Evolutionary conservation across 2,113 vertebrate species (phyloP), one percentile per base, ranked within the genome.

Genomic region (Ardeotis arabs): DNA sequence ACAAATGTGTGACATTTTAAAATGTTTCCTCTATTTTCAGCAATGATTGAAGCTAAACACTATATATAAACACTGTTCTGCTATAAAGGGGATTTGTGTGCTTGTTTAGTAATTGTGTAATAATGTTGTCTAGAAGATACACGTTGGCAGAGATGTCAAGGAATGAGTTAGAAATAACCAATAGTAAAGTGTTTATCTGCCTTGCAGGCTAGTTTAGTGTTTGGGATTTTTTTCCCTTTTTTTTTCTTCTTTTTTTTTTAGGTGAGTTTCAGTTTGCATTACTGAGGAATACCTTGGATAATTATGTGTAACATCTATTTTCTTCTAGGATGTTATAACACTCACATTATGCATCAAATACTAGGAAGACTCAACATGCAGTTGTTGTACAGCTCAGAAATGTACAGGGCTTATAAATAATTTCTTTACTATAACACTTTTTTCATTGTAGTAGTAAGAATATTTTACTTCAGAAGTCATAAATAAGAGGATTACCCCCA

Each of bases 91-190:
- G 6, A 50, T 53, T 52, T 59, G 76, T 11, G 6, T 85, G 52
- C 79, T 72, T 87, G n/a, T 53, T 70, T 83, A 77, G 25, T 47
- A 90, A 76, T 95, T 90, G 13, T 49, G 25, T 86, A 67, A 78
- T 76, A 74, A 92, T 77, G 24, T 60, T 72, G 84, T 74, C n/a
- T 58, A 50, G 17, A 84, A 89, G 59, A 70, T 41, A 22, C 25
- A 29, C 15, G 60, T 82, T 93, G 70, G 79, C n/a, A 60, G 67
- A 58, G 37, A 35, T 92, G 80, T 89, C 25, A 87, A 69, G 70
- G 50, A 93, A 39, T 17, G 21, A 77, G 64, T 76, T 39, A 45
- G 79, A 95, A 89, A 64, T 41, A 50, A 76, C 37, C 29, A 76
- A 8, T 2, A 74, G 9, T 44, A 90, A 80, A 67, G 87, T 86